These are phyloP conservation scores for Alsophila aescularia DNA, from an alignment of 2,888 invertebrate genomes.

Conservation along the genomic window DNA sequence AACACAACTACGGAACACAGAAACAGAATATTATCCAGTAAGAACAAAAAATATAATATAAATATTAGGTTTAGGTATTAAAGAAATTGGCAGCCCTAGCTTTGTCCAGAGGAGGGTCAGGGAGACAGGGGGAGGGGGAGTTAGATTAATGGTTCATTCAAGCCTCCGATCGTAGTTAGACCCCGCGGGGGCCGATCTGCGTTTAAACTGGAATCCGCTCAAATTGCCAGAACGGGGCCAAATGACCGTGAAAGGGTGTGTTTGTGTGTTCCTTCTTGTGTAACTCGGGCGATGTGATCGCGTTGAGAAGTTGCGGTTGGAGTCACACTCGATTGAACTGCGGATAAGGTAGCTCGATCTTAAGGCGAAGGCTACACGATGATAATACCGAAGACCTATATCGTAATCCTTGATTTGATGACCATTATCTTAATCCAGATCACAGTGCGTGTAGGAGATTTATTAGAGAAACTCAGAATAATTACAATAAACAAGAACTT, in stretches of 20 bases:
- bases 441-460: too few relatives aligned
- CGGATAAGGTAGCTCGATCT: neutral
- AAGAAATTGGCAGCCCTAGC: conserved; percentile 13
- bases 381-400: too few relatives aligned
- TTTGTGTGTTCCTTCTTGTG: conserved; percentile 35
- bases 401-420: too few relatives aligned
- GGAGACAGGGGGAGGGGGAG: conserved; percentile 47
- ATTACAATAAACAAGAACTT: too few relatives aligned
- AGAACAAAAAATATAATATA: too few relatives aligned
- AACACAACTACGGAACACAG: too few relatives aligned
- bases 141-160: conserved; percentile 68
- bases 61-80: too few relatives aligned
- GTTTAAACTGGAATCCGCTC: conserved; percentile 70
- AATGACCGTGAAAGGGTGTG: conserved; percentile 57
- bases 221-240: conserved; percentile 62
- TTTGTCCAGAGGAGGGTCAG: conserved; percentile 25
- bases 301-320: conserved; percentile 1
- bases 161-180: conserved; percentile 38
- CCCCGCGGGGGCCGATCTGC: conserved; percentile 71
- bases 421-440: too few relatives aligned
- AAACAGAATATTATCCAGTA: too few relatives aligned
- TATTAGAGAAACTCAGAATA: too few relatives aligned
- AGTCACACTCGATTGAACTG: neutral
- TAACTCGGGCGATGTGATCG: conserved; percentile 14
- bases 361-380: too few relatives aligned